These are phyloP conservation scores for Neelides folsomi DNA, from an alignment of 2,888 invertebrate genomes.

Conservation along the genomic window DNA sequence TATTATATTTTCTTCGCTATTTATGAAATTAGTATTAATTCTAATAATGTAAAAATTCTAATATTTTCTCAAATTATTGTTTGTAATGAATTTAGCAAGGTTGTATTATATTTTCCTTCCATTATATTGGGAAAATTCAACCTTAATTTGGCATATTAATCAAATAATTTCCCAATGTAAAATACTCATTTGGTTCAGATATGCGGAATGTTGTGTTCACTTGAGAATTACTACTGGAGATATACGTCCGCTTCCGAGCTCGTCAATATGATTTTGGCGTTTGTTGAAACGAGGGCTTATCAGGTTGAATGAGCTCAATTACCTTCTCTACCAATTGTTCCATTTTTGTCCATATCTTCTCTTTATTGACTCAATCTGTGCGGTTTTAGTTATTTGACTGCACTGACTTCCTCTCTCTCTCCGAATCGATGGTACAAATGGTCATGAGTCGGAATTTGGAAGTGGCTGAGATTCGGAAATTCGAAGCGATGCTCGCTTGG, in stretches of 20 bases:
- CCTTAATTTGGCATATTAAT: too few species aligned
- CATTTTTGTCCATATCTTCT: too few species aligned
- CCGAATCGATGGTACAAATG: slow-evolving; percentile 89
- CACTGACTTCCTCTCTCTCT: slow-evolving; percentile 69
- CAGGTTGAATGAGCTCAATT: slow-evolving; percentile 38
- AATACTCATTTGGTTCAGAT: slow-evolving; percentile 43
- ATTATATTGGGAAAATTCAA: too few species aligned
- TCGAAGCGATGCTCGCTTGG: slow-evolving; percentile 86
- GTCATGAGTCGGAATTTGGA: slow-evolving; percentile 83
- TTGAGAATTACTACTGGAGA: slow-evolving; percentile 91
- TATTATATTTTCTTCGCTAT: too few species aligned
- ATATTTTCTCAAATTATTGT: too few species aligned
- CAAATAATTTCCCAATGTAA: background rate
- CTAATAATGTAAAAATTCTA: too few species aligned
- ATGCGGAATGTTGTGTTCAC: slow-evolving; percentile 80
- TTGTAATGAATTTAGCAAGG: too few species aligned
- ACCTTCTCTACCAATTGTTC: too few species aligned
- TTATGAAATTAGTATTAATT: too few species aligned
- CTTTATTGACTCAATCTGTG: background rate
- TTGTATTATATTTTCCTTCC: too few species aligned
- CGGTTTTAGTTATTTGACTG: slow-evolving; percentile 54
- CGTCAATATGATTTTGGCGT: slow-evolving; percentile 85
- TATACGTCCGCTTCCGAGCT: slow-evolving; percentile 86
- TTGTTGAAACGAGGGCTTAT: slow-evolving; percentile 73
- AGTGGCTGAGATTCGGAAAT: slow-evolving; percentile 76